A percentile compares a stretch with the other conserved stretches of the same genome.
These are phyloP conservation scores for Oryzias celebensis DNA, from an alignment of 2,113 vertebrate genomes.

Conservation along the genomic window DNA sequence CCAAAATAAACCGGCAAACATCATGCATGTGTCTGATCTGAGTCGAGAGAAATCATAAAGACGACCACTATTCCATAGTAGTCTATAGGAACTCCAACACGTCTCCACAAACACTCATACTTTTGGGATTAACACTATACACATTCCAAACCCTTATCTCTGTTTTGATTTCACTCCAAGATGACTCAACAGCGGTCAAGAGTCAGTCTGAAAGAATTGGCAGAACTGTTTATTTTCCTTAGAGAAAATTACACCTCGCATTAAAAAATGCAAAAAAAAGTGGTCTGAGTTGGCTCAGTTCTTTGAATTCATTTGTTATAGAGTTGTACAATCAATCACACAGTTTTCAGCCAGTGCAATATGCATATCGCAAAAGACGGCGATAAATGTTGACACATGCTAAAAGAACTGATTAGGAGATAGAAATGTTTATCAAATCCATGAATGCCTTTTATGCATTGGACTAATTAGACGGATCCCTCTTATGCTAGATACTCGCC, in stretches of 20 bases:
- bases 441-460: too few species aligned
- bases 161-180: neutral
- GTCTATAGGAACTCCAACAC: neutral
- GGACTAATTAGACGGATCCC: too few species aligned
- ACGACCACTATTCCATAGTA: too few species aligned
- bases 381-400: too few species aligned
- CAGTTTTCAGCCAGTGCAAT: too few species aligned
- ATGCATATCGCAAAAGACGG: too few species aligned
- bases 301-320: too few species aligned
- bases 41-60: constrained; percentile 15
- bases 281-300: neutral
- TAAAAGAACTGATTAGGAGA: too few species aligned
- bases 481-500: too few species aligned
- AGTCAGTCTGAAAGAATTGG: neutral
- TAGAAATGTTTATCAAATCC: too few species aligned
- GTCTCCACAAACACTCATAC: neutral
- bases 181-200: neutral
- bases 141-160: constrained; percentile 3
- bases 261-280: neutral
- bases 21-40: constrained; percentile 12
- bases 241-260: too few species aligned
- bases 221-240: neutral
- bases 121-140: constrained; percentile 4
- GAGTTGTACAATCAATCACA: too few species aligned
- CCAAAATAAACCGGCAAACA: constrained; percentile 55